Evolutionary conservation across 1,140 invertebrate genomes (phyloP).

Genomic region (Drosophila funebris): DNA sequence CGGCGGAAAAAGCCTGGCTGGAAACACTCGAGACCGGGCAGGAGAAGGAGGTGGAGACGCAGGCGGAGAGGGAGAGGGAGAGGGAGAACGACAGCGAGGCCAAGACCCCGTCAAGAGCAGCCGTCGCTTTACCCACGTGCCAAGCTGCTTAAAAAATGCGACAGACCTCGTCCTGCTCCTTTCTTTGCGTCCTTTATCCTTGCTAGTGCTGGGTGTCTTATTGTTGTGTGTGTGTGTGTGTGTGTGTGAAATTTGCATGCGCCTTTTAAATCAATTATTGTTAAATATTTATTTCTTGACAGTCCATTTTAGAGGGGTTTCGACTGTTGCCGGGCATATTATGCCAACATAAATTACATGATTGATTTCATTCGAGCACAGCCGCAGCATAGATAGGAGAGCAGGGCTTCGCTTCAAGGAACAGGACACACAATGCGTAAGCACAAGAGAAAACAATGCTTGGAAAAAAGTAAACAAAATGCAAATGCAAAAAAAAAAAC

Average conservation of each 20-base stretch:
- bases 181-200: constrained; percentile 2
- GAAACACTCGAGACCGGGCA: constrained; percentile 30
- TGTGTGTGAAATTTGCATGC: constrained; percentile 68
- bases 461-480: constrained; percentile 70
- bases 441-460: constrained; percentile 52
- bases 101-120: constrained; percentile 51
- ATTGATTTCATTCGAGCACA: constrained; percentile 75
- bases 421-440: constrained; percentile 27
- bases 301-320: constrained; percentile 60
- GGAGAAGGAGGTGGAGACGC: background rate
- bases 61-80: background rate
- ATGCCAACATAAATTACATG: constrained; percentile 82
- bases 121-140: constrained; percentile 76
- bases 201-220: constrained; percentile 1
- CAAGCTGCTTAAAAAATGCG: constrained; percentile 70
- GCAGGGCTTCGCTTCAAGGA: constrained; percentile 16
- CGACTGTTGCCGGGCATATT: constrained; percentile 51
- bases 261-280: constrained; percentile 83
- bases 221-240: no score
- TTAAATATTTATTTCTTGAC: constrained; percentile 80
- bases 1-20: constrained; percentile 15
- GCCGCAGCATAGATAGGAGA: constrained; percentile 23
- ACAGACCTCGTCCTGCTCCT: constrained; percentile 18
- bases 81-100: background rate
- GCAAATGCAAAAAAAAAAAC: constrained; percentile 50